These are phyloP conservation scores for Luidia sarsii DNA, from an alignment of 53 echinoderm and acorn worm genomes.

Conservation along the genomic window DNA sequence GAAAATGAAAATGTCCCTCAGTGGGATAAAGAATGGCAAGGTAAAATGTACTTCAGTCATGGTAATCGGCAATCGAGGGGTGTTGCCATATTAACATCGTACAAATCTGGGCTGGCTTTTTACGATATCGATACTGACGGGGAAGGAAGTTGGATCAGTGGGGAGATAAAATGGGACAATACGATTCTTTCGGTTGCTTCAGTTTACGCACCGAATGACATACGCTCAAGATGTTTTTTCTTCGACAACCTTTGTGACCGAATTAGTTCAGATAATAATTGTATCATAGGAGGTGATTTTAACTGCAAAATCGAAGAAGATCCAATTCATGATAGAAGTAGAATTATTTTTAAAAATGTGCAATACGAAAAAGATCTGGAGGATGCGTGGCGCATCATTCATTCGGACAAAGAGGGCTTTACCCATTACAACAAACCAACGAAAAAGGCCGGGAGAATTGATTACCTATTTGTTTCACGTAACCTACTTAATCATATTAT, in stretches of 20 bases:
- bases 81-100: too few relatives aligned
- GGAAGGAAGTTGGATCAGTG: too few relatives aligned
- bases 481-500: not conserved
- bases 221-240: not conserved
- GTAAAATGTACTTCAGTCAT: too few relatives aligned
- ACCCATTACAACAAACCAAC: not conserved
- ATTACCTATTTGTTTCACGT: not conserved
- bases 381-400: not conserved
- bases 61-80: too few relatives aligned
- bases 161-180: too few relatives aligned
- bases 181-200: too few relatives aligned
- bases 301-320: not conserved
- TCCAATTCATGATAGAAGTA: not conserved
- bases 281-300: slow-evolving; percentile 13
- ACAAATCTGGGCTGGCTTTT: too few relatives aligned
- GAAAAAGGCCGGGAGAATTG: not conserved
- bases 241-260: not conserved
- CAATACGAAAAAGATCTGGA: not conserved
- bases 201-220: too few relatives aligned
- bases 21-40: too few relatives aligned
- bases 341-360: not conserved
- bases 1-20: too few relatives aligned
- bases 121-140: too few relatives aligned
- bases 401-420: not conserved
- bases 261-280: not conserved